Evolutionary conservation across 1,140 invertebrate species (phyloP), one percentile per base, ranked within the genome.

Genomic region (Trigoniulus corallinus): DNA sequence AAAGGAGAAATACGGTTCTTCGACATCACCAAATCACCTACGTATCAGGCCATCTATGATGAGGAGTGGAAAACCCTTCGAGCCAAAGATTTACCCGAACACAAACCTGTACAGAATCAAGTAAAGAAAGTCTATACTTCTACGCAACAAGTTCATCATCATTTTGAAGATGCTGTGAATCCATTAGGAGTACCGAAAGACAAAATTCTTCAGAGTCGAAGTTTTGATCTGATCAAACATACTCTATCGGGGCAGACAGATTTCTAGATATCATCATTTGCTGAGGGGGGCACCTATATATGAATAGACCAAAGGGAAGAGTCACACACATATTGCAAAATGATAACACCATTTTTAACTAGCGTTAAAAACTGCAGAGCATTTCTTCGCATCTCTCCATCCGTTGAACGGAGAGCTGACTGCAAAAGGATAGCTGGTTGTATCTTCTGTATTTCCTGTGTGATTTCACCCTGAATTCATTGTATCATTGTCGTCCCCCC

Each of bases 41-140:
- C 52, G n/a, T 53, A 51, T 29, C 52, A 53, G 43, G 15, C 56
- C 13, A 51, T 58, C 22, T 51, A 50, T n/a, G 55, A 57, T 3
- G 41, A 52, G n/a, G 55, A 58, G 51, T 53, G 52, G 54, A 58
- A 52, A 37, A 49, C 45, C 27, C 44, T 48, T 2, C 47, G 53
- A 27, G 41, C 47, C 10, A 37, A 45, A 7, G 50, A 51, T 18
- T 4, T 51, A n/a, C 3, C n/a, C 26, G 50, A 51, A 26, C 50
- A 51, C 42, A 13, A 39, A 37, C 50, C 50, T 4, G 42, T 51
- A 23, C 3, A 2, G 41, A 44, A 10, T 47, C 46, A 47, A 23
- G 25, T 47, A 21, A 44, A 44, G 24, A 44, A 44, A 24, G 42
- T 21, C 18, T 18, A 44, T 20, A 24, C 18, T 20, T 7, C 18